A percentile compares a stretch with the other conserved stretches of the same genome.
These are phyloP conservation scores for Folsomia manolachei DNA, from an alignment of 2,888 invertebrate genomes.

Conservation along the genomic window DNA sequence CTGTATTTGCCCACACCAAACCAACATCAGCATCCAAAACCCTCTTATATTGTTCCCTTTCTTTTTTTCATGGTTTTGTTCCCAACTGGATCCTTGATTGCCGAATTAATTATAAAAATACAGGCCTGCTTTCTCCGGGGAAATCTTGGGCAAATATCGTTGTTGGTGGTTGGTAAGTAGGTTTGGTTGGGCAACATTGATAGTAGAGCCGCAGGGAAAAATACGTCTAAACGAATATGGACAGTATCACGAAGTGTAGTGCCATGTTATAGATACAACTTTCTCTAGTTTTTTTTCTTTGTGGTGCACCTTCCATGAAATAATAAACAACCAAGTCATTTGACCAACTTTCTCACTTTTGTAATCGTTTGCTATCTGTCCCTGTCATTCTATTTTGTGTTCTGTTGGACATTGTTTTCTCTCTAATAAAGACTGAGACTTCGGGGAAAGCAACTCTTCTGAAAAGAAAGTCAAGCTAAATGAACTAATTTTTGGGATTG, in stretches of 20 bases:
- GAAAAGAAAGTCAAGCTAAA: neutral
- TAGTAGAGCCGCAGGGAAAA: too few relatives aligned
- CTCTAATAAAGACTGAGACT: neutral
- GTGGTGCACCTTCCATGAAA: neutral
- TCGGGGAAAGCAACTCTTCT: neutral
- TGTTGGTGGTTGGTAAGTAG: too few relatives aligned
- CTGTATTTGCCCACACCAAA: neutral
- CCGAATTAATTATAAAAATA: constrained; percentile 46
- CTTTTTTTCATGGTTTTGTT: too few relatives aligned
- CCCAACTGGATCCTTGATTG: constrained; percentile 39
- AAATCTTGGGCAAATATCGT: constrained; percentile 27
- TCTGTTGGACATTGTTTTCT: neutral
- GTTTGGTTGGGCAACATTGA: too few relatives aligned
- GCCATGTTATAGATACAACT: too few relatives aligned
- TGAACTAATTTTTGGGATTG: neutral
- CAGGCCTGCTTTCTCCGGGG: constrained; percentile 30
- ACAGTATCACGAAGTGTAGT: too few relatives aligned
- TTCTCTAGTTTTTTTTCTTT: too few relatives aligned
- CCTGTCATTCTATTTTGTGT: neutral
- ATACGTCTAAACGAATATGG: too few relatives aligned
- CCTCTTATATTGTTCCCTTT: neutral
- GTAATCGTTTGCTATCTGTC: neutral
- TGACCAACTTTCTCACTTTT: neutral
- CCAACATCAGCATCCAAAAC: neutral
- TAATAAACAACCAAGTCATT: neutral